Base-by-base conservation (phyloP, 2,113 vertebrate species). In the Myotis lucifugus region DNA sequence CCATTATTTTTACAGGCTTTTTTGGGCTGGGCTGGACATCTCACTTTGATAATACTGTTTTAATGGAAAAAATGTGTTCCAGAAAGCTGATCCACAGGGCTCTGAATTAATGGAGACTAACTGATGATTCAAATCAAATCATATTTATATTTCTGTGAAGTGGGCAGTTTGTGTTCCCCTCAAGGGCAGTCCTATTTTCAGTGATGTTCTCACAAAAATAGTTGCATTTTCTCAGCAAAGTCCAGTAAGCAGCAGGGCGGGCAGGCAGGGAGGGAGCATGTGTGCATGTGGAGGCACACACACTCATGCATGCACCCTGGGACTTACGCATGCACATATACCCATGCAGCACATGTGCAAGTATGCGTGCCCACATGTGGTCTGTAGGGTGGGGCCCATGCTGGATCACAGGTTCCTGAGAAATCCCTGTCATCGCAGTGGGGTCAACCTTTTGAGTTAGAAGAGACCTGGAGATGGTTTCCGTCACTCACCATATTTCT, bases 191-290 rank as follows among this genome's bases (percentile, higher is more conserved):
- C n/a, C 37, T 25, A 21, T 32, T 84, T 42, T 87, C 46, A 90
- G 73, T 72, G 52, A n/a, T 34, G n/a, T 96, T 93, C 88, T 90
- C 61, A 50, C 42, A 90, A 72, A 83, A 89, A 12, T 32, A 85
- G 23, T 52, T 87, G 27, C 3, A 13, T 81, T 70, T 92, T 82
- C 48, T 88, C 23, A 59, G 73, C 21, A 32, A 67, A 73, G 66
- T 90, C 76, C 50, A 77, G 67, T 61, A 34, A 52, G 76, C 54
- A n/a, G 32, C 50, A 70, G 67, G 10, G 25, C 0, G 1, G 66
- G 46, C n/a, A 46, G 66, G 32, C 9, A 29, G 67, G 67, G 40
- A 29, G 59, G 61, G 34, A 19, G 17, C 6, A 40, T 4, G 4
- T 9, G 2, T 0, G 2, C 46, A 32, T 0, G 34, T 42, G 66